Percentiles rank a stretch among this genome's conserved stretches.
Evolutionary conservation across 2,888 invertebrate genomes (phyloP).

Genomic region (Physocephala rufipes): DNA sequence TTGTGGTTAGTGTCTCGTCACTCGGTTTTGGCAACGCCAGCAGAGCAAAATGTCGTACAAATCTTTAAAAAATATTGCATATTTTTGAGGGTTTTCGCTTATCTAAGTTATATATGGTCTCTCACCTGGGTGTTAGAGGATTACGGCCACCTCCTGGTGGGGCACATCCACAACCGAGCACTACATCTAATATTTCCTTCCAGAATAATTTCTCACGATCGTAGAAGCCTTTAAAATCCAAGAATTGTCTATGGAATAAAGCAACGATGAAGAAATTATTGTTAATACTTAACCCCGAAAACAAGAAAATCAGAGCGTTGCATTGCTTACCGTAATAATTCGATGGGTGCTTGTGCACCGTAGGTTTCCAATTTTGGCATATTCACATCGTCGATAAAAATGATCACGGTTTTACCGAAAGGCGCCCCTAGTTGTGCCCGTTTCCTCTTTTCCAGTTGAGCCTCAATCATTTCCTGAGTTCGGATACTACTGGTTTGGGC

Average conservation of each 20-base stretch:
- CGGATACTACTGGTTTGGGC: constrained; percentile 88
- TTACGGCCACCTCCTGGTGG: constrained; percentile 93
- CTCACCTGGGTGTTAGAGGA: constrained; percentile 74
- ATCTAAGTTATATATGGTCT: background rate
- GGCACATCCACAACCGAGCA: constrained; percentile 87
- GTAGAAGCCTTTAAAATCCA: constrained; percentile 76
- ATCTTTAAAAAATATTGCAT: constrained; percentile 66
- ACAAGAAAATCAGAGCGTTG: background rate
- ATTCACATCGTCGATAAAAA: constrained; percentile 92
- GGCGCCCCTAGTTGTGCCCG: constrained; percentile 84
- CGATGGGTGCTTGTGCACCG: constrained; percentile 92
- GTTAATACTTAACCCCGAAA: background rate
- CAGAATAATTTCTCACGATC: constrained; percentile 89
- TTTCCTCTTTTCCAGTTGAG: constrained; percentile 83
- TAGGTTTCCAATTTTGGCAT: constrained; percentile 89
- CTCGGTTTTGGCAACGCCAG: constrained; percentile 83
- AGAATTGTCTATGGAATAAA: constrained; percentile 58
- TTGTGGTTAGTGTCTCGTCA: constrained; percentile 61
- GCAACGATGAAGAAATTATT: background rate
- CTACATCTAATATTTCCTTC: constrained; percentile 87
- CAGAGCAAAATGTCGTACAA: constrained; percentile 89
- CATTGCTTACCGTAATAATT: constrained; percentile 75
- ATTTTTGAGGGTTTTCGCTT: background rate
- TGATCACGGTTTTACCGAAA: constrained; percentile 80
- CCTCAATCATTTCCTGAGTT: constrained; percentile 85